These are phyloP conservation scores for Chromobotia macracanthus DNA, from an alignment of 2,797 vertebrate genomes.

Conservation along the genomic window DNA sequence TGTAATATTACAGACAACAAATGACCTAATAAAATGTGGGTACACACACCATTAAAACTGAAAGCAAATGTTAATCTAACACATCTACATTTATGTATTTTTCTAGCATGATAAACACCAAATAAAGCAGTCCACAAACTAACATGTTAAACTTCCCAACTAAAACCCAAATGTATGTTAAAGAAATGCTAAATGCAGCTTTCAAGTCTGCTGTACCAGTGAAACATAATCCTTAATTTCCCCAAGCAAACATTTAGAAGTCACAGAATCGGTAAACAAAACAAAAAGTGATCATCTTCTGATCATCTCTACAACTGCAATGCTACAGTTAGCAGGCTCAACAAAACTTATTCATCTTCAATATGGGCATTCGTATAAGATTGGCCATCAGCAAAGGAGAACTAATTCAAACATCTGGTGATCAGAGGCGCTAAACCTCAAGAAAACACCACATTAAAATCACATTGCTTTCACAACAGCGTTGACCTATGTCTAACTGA, in stretches of 20 bases:
- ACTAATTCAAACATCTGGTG: background rate
- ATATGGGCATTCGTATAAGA: background rate
- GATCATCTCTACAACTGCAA: background rate
- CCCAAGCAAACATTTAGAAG: background rate
- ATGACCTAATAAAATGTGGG: background rate
- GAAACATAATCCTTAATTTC: conserved; percentile 23
- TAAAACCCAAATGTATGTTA: background rate
- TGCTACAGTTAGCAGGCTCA: background rate
- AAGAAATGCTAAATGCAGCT: background rate
- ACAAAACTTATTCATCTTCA: background rate
- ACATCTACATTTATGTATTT: too few species aligned
- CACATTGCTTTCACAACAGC: background rate
- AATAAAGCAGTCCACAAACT: too few species aligned
- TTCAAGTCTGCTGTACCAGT: background rate
- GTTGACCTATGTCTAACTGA: background rate
- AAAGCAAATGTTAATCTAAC: too few species aligned
- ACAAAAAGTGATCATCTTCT: background rate
- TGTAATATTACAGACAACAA: too few species aligned
- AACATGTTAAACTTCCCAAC: background rate
- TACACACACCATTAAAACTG: background rate
- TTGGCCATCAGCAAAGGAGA: background rate
- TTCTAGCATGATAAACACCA: too few species aligned
- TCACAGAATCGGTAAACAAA: background rate
- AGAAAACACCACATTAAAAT: background rate
- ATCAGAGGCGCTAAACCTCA: background rate